Evolutionary conservation across 2,888 invertebrate species (phyloP), one percentile per base, ranked within the genome.

Genomic region (Branchipolynoe longqiensis): DNA sequence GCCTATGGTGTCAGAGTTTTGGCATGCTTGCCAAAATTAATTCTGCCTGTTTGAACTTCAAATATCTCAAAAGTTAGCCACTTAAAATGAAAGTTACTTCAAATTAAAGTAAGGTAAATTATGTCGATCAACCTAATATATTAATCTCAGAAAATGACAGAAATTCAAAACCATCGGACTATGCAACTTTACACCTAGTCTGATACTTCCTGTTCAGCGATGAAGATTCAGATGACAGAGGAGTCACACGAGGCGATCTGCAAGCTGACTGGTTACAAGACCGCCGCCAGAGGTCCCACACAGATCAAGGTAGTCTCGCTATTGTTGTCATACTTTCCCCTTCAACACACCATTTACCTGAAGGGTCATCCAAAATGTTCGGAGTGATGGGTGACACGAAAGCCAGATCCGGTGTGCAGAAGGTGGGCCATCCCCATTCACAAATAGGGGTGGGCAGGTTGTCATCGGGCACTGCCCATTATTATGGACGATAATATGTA

Each of bases 171-270:
- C n/a, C n/a, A n/a, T n/a, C n/a, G n/a, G n/a, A n/a, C 48, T 48
- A 12, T 48, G 8, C 48, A 48, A 48, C 18, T 8, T 48, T 48
- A 31, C 2, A 4, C 14, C 31, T 4, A 28, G 1, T 25, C 31
- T 62, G 31, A 14, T 14, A 33, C 6, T 31, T 25, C 14, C 6
- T 31, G 25, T 6, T 36, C 85, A 88, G 89, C 89, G 6, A 86
- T 89, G 59, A 87, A 87, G 48, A 88, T 89, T 48, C 89, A 78
- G 6, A 78, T 78, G 78, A 78, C 48, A 25, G 78, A 78, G 41
- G 41, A 41, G 12, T 41, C 78, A 25, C 48, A 78, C 48, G 12
- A 48, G 18, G 78, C 78, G 2, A 78, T 41, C 3, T 48, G 28
- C 28, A 41, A 31, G 31, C 78, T 28, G 6, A 25, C 31, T 25